Conservation (phyloP, 2,113 vertebrate genomes). For the Chamaetylas fuelleborni region DNA sequence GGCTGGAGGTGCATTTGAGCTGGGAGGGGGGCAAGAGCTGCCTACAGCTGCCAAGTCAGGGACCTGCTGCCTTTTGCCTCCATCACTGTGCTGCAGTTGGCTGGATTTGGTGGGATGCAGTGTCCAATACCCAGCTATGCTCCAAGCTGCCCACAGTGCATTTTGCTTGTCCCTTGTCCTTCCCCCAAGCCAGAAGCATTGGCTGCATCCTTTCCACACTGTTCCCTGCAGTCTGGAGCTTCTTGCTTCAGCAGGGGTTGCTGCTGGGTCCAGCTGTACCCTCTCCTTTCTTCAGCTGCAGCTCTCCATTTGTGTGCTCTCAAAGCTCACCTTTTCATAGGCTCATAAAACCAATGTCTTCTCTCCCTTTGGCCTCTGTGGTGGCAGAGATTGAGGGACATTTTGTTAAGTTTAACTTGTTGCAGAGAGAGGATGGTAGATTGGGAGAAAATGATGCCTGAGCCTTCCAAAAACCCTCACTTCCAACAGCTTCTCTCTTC, state of each 20-base stretch:
- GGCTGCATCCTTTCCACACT: neutral
- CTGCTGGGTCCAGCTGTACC: slow-evolving; percentile 3
- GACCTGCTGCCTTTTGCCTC: neutral
- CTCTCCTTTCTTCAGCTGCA: neutral
- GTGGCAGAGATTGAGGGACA: neutral
- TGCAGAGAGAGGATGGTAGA: neutral
- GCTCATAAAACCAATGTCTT: slow-evolving; percentile 31
- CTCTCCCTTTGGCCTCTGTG: slow-evolving; percentile 17
- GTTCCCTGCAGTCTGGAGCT: neutral
- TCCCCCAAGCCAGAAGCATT: neutral
- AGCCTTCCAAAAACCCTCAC: neutral
- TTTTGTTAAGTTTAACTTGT: neutral
- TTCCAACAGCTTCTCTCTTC: neutral
- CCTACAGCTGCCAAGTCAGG: accelerated
- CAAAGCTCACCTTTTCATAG: neutral
- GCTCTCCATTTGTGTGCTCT: neutral
- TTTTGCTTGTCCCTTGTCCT: neutral
- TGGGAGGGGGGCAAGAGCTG: neutral
- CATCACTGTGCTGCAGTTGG: neutral
- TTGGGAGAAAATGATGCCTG: neutral
- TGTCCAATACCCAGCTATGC: neutral
- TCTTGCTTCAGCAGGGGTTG: neutral
- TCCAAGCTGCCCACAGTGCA: neutral
- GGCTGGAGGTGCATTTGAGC: accelerated
- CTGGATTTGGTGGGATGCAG: neutral